Evolutionary conservation across 1,140 invertebrate species (phyloP), one percentile per base, ranked within the genome.

Genomic region (Drosophila sucinea): DNA sequence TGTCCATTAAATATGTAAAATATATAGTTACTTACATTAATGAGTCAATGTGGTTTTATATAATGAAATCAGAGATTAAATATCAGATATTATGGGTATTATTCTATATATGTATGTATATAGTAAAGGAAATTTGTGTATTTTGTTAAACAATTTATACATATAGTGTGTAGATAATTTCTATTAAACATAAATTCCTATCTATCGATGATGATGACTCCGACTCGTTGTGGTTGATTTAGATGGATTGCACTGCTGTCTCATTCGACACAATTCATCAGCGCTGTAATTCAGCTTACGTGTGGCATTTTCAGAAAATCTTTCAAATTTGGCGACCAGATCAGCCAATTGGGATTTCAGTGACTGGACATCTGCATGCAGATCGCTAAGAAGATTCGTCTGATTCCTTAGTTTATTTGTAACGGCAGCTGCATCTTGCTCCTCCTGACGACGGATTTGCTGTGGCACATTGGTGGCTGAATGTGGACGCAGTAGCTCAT

Each of bases 391-490:
- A 2, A 63, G 51, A 58, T 91, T 90, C 1, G 71, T 60, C 51
- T 90, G 81, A 51, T 80, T 82, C 44, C 87, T 90, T 1, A 90
- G 67, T 30, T 81, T 77, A 0, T 75, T 73, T 1, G 83, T 70
- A 2, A 51, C 44, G 1, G 7, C 44, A 27, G 44, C 23, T 7
- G 73, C 57, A 23, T 86, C 86, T 1, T 77, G 70, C 61, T 90
- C 84, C 27, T 78, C 44, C 4, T 51, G 44, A 27, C 44, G 67
- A 5, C 73, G 66, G 11, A 90, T 56, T 60, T 90, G 87, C 51
- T 90, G 85, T 0, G 87, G 87, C 54, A 91, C 90, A 80, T 91
- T 91, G 1, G 90, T 91, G 3, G 90, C 84, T 0, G 90, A 91
- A 4, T 90, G 90, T 4, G 90, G 90, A 23, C 90, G 77, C 41